Conservation (phyloP, 1,140 invertebrate species). For the Drosophila baimaii region DNA sequence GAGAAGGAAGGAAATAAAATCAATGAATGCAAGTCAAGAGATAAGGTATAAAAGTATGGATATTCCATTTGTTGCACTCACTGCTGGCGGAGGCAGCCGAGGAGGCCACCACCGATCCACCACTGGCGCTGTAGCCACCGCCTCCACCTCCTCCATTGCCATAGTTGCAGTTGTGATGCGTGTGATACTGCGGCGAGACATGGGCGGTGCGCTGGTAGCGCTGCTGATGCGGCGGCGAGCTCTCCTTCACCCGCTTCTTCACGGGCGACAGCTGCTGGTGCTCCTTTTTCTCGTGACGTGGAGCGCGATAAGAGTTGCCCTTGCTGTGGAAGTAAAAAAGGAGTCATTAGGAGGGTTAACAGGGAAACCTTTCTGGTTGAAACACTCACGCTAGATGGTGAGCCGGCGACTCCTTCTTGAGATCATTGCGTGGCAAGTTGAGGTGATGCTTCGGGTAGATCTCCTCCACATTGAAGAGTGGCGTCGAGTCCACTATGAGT, state of each 20-base stretch:
- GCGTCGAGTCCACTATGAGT: conserved; percentile 91
- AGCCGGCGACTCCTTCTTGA: conserved; percentile 84
- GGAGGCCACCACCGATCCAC: conserved; percentile 66
- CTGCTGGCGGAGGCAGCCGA: conserved; percentile 75
- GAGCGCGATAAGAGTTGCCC: conserved; percentile 84
- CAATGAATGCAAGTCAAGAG: neutral
- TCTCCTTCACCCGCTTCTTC: conserved; percentile 99
- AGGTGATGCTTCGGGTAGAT: conserved; percentile 84
- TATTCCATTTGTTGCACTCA: conserved; percentile 46
- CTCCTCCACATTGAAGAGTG: conserved; percentile 88
- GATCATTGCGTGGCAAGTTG: conserved; percentile 84
- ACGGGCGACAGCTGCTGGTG: conserved; percentile 96
- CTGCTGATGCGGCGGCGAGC: conserved; percentile 92
- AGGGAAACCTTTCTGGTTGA: too few relatives aligned
- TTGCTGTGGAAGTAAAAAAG: conserved; percentile 72
- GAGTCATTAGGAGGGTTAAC: neutral
- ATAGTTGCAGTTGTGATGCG: conserved; percentile 81
- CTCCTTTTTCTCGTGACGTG: conserved; percentile 92
- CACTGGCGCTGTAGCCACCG: conserved; percentile 55
- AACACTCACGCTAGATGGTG: conserved; percentile 82
- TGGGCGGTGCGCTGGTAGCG: conserved; percentile 85
- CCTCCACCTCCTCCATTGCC: conserved; percentile 63
- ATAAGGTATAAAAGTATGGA: neutral
- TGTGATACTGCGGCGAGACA: conserved; percentile 82
- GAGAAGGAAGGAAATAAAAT: neutral